These are phyloP conservation scores for Netelia inedita DNA, from an alignment of 2,888 invertebrate species.

Conservation along the genomic window DNA sequence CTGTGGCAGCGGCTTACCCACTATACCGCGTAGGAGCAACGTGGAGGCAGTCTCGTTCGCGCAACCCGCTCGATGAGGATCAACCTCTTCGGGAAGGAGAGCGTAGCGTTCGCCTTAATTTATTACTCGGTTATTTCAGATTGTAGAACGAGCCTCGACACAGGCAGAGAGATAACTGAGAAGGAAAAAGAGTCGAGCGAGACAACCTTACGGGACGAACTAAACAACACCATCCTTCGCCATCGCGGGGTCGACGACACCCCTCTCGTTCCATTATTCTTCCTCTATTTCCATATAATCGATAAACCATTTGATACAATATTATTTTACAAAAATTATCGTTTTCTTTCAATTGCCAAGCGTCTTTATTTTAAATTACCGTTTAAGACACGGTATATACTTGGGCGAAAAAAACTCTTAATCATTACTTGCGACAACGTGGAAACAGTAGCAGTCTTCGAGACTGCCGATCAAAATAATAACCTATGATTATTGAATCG, in stretches of 20 bases:
- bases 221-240: neutral
- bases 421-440: too few relatives aligned
- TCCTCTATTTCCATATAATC: neutral
- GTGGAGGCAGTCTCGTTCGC: neutral
- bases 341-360: too few relatives aligned
- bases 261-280: constrained; percentile 19
- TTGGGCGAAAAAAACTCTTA: too few relatives aligned
- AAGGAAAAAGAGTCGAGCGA: neutral
- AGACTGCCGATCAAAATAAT: constrained; percentile 69
- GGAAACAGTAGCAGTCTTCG: neutral
- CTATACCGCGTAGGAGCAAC: constrained; percentile 8
- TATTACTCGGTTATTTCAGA: constrained; percentile 78
- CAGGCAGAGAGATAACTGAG: neutral
- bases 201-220: neutral
- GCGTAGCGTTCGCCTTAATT: constrained; percentile 71
- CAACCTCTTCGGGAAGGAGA: constrained; percentile 34
- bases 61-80: constrained; percentile 4
- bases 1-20: neutral
- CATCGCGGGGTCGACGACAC: constrained; percentile 48
- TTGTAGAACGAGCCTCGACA: constrained; percentile 69
- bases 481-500: constrained; percentile 73
- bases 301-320: too few relatives aligned
- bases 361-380: too few relatives aligned
- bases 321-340: too few relatives aligned
- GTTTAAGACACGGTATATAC: too few relatives aligned